Base-by-base conservation (phyloP, 2,113 vertebrate species). In the Amphiprion percula region DNA sequence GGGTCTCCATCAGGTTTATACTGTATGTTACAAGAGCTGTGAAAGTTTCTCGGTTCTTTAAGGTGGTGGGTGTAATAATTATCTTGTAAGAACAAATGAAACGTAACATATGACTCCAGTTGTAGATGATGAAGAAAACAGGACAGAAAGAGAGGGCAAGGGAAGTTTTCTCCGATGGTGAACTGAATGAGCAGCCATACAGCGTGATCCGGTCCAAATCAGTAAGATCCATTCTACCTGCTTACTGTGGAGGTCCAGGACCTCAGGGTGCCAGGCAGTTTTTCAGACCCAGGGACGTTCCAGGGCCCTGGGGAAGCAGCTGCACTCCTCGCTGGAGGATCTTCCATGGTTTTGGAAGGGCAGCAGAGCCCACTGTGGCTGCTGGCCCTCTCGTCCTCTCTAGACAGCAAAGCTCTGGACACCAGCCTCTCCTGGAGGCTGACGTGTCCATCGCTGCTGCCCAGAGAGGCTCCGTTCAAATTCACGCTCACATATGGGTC, bases 221-320 rank as follows among this genome's bases (percentile, higher is more conserved):
- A 86, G 74, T 49, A 21, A 62, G 82, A 89, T 85, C 82, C 84
- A 12, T 60, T 91, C 89, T 96, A 97, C 94, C 96, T 95, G 95
- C 96, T 95, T 74, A 96, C 95, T 80, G 97, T 96, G 91, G 96
- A 96, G 90, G 96, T 95, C 90, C 96, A 95, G 83, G 97, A 97
- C 88, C 96, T 95, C 85, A 97, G 94, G 80, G 93, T 94, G 49
- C 95, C 94, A 4, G 96, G 95, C 90, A 97, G 95, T 95, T 96
- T 97, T 86, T 98, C 96, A 15, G 96, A 96, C 83, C 96, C 96
- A 1, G 97, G 96, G 74, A 97, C 92, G 86, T 95, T 97, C 97
- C 97, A 98, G 0, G 97, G 96, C 80, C 96, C 96, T 0, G 96
- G 97, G 68, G 95, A 96, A 75, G 96, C 94, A 1, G 95, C 95